phyloP scores from a whole-genome alignment of 2,797 vertebrate species.

The Spinibarbus caldwelli region DNA sequence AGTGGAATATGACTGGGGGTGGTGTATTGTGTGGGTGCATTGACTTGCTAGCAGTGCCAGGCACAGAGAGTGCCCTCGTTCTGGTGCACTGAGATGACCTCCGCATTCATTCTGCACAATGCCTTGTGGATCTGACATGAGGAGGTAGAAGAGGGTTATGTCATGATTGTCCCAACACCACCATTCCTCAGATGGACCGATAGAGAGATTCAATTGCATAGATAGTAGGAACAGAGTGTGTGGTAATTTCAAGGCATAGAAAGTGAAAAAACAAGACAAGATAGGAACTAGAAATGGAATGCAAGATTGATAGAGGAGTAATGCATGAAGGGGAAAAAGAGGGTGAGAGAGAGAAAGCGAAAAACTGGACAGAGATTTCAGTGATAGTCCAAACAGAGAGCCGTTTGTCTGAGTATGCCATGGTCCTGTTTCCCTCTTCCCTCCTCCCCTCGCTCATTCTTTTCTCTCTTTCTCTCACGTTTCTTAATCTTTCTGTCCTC shows the following conservation, averaged over 20 bases:
- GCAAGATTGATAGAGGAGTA: slow-evolving; percentile 26
- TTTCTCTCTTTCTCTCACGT: slow-evolving; percentile 51
- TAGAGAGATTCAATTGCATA: slow-evolving; percentile 2
- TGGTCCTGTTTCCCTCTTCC: slow-evolving; percentile 37
- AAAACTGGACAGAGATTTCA: slow-evolving; percentile 46
- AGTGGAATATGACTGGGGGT: slow-evolving; percentile 48
- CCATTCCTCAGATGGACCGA: slow-evolving; percentile 31
- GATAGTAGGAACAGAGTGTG: slow-evolving; percentile 13
- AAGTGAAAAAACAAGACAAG: neutral
- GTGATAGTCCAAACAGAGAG: slow-evolving; percentile 57
- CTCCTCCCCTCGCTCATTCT: slow-evolving; percentile 45
- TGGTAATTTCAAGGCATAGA: slow-evolving; percentile 22
- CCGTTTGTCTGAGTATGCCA: slow-evolving; percentile 56
- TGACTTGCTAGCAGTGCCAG: slow-evolving; percentile 53
- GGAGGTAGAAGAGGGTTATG: slow-evolving; percentile 49
- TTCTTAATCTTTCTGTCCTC: slow-evolving; percentile 42
- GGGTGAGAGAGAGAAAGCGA: slow-evolving; percentile 11
- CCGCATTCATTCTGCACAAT: slow-evolving; percentile 54
- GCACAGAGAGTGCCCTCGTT: slow-evolving; percentile 53
- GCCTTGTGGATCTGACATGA: slow-evolving; percentile 45
- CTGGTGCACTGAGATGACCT: slow-evolving; percentile 51
- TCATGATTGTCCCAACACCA: slow-evolving; percentile 46
- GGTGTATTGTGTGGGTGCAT: slow-evolving; percentile 44
- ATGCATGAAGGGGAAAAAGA: slow-evolving; percentile 26
- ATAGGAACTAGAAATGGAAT: slow-evolving; percentile 9